Percentiles rank a stretch among this genome's conserved stretches.
These are phyloP conservation scores for Zelleria hepariella DNA, from an alignment of 2,888 invertebrate genomes.

Conservation along the genomic window DNA sequence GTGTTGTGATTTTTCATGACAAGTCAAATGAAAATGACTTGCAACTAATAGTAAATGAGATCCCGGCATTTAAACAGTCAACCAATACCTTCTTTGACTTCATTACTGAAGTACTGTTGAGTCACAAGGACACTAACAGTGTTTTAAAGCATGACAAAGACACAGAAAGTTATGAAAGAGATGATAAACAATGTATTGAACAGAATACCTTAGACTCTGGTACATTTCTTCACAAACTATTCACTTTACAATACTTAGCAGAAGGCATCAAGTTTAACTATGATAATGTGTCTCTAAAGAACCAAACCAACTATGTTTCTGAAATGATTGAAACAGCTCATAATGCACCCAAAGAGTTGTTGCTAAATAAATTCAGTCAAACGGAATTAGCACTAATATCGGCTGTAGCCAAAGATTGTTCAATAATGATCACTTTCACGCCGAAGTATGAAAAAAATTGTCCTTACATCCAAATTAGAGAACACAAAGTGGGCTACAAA, in stretches of 20 bases:
- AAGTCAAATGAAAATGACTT: conserved; percentile 22
- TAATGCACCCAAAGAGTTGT: conserved; percentile 22
- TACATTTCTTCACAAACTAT: conserved; percentile 34
- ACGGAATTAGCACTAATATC: conserved; percentile 63
- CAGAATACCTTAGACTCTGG: conserved; percentile 16
- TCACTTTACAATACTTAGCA: conserved; percentile 41
- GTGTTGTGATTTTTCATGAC: conserved; percentile 37
- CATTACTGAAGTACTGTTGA: conserved; percentile 36
- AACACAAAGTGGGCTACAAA: conserved; percentile 57
- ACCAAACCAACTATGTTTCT: conserved; percentile 32
- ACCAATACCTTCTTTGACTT: conserved; percentile 38
- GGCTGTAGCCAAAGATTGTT: conserved; percentile 79
- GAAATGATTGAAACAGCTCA: conserved; percentile 27
- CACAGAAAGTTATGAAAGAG: conserved; percentile 6
- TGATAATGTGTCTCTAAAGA: conserved; percentile 13
- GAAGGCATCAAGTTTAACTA: conserved; percentile 20
- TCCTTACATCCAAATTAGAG: conserved; percentile 34
- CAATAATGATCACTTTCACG: conserved; percentile 75
- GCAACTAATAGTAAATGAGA: conserved; percentile 23
- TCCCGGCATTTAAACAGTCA: conserved; percentile 24
- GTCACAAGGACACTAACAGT: conserved; percentile 14
- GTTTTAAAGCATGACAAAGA: conserved; percentile 12
- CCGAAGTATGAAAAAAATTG: conserved; percentile 21
- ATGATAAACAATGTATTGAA: conserved; percentile 22
- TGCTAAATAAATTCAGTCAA: conserved; percentile 24